Percentiles rank a stretch among this genome's conserved stretches.
phyloP scores from a whole-genome alignment of 2,888 invertebrate species.

The Cheilosia scutellata region DNA sequence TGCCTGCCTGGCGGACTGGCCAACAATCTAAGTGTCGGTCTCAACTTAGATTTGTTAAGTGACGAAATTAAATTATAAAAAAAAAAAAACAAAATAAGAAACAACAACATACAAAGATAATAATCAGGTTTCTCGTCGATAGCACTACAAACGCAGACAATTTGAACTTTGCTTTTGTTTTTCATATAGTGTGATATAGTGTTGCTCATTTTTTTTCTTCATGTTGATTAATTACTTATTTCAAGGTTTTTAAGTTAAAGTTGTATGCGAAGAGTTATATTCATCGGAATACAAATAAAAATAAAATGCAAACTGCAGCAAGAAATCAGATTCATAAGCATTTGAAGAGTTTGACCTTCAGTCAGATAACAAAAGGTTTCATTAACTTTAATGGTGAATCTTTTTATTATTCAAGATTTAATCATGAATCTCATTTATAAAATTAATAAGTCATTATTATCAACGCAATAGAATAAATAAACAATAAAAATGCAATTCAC shows the following conservation, averaged over 20 bases:
- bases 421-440: no score
- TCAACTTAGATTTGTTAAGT: conserved; percentile 31
- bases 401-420: no score
- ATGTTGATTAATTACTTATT: conserved; percentile 50
- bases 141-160: conserved; percentile 10
- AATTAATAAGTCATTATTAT: no score
- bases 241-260: conserved; percentile 56
- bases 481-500: no score
- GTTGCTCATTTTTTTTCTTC: conserved; percentile 8
- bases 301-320: no score
- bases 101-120: conserved; percentile 18
- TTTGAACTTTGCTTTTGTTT: conserved; percentile 59
- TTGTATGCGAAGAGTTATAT: conserved; percentile 14
- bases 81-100: background rate
- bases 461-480: no score
- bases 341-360: no score
- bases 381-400: no score
- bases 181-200: background rate
- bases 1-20: conserved; percentile 16
- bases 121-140: conserved; percentile 59
- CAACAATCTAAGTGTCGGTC: conserved; percentile 39
- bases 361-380: no score
- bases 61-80: conserved; percentile 37
- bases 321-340: no score
- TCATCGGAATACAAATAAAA: no score